phyloP scores from a whole-genome alignment of 2,113 vertebrate genomes.

The Menura novaehollandiae region DNA sequence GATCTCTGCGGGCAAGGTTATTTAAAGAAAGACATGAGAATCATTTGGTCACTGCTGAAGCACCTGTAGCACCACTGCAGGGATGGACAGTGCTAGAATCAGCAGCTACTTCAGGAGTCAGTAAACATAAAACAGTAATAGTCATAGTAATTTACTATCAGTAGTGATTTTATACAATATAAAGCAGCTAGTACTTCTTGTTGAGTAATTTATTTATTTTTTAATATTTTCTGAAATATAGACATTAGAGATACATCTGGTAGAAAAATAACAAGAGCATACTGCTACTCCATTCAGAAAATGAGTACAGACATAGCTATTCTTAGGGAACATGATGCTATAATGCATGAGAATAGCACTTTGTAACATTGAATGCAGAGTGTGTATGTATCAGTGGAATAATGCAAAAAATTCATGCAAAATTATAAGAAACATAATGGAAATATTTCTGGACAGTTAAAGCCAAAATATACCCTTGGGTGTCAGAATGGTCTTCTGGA shows the following conservation, averaged over 20 bases:
- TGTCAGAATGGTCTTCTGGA: background rate
- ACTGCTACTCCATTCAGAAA: background rate
- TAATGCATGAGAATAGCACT: background rate
- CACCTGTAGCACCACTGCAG: slow-evolving; percentile 35
- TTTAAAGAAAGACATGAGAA: slow-evolving; percentile 68
- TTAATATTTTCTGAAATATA: background rate
- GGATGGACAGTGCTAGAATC: background rate
- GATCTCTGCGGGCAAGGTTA: slow-evolving; percentile 73
- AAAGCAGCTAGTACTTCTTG: background rate
- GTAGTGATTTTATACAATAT: background rate
- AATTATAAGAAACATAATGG: background rate
- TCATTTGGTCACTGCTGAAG: slow-evolving; percentile 47
- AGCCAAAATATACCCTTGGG: background rate
- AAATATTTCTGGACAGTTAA: background rate
- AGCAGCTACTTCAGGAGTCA: background rate
- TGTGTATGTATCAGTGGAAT: background rate
- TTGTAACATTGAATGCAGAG: background rate
- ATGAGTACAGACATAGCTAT: background rate
- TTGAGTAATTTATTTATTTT: background rate
- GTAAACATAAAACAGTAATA: background rate
- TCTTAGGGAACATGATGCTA: background rate
- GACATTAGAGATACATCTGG: background rate
- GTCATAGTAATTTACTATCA: background rate
- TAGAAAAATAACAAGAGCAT: background rate
- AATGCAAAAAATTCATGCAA: background rate